Percentiles rank a stretch among this genome's conserved stretches.
Conservation (phyloP, 1,140 invertebrate species). For the Lordiphosa clarofinis region DNA sequence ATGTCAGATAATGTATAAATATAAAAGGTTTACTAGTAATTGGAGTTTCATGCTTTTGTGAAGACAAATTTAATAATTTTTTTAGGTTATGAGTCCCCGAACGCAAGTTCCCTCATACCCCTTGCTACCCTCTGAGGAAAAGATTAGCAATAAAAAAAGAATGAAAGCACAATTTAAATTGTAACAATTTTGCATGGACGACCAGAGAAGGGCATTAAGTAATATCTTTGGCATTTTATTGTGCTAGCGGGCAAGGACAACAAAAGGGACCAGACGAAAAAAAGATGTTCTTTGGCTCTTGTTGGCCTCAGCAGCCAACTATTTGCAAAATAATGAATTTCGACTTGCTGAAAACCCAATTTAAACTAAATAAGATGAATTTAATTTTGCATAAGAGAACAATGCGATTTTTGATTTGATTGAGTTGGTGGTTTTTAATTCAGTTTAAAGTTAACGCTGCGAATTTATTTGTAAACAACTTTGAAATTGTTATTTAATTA, state of each 20-base stretch:
- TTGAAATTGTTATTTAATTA: conserved; percentile 30
- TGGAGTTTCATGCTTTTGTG: too few species aligned
- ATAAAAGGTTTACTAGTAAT: too few species aligned
- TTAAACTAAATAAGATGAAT: conserved; percentile 15
- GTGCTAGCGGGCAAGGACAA: conserved; percentile 18
- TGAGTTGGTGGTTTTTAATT: conserved; percentile 4
- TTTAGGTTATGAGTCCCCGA: too few species aligned
- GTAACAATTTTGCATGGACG: conserved; percentile 48
- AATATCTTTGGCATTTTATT: conserved; percentile 42
- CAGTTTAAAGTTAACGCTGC: too few species aligned
- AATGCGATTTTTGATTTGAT: conserved; percentile 35
- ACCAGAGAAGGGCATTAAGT: conserved; percentile 42
- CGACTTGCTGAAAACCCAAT: conserved; percentile 20
- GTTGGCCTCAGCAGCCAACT: background rate
- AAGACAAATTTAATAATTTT: too few species aligned
- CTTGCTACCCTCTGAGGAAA: conserved; percentile 5
- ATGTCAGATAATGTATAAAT: too few species aligned
- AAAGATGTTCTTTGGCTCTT: conserved; percentile 7
- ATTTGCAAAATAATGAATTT: conserved; percentile 33
- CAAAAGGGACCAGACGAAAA: conserved; percentile 22
- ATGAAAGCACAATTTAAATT: conserved; percentile 49
- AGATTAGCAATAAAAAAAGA: background rate
- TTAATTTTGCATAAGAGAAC: too few species aligned
- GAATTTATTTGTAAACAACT: conserved; percentile 3
- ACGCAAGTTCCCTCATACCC: too few species aligned